Conservation (phyloP, 2,113 vertebrate genomes). For the Hypocryptadius cinnamomeus region DNA sequence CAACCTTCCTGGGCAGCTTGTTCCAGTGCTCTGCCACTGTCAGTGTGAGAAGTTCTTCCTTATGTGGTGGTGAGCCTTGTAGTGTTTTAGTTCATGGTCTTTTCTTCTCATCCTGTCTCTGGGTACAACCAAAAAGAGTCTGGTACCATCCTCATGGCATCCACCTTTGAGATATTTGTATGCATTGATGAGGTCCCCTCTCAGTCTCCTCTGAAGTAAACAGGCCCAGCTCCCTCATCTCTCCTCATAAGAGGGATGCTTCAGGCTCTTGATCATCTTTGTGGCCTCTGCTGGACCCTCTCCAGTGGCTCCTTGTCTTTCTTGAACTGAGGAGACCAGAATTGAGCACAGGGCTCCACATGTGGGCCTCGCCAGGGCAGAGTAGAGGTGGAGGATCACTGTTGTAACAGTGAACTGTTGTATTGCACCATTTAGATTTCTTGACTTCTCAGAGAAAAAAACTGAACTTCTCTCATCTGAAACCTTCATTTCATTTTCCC, state of each 20-base stretch:
- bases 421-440: neutral
- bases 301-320: neutral
- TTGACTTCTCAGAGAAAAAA: neutral
- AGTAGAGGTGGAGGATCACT: neutral
- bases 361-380: neutral
- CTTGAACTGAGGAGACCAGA: neutral
- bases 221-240: neutral
- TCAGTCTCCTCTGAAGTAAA: neutral
- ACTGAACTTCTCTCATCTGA: neutral
- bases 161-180: neutral
- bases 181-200: neutral
- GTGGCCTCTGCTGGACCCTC: neutral
- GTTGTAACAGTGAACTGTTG: neutral
- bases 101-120: neutral
- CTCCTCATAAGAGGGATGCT: neutral
- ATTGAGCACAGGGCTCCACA: neutral
- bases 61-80: fast-evolving
- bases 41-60: neutral
- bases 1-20: neutral
- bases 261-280: neutral
- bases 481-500: neutral
- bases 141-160: neutral
- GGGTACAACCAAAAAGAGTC: neutral
- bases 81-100: neutral
- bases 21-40: neutral